Evolutionary conservation across 2,113 vertebrate genomes (phyloP).

Genomic region (Colinus virginianus): DNA sequence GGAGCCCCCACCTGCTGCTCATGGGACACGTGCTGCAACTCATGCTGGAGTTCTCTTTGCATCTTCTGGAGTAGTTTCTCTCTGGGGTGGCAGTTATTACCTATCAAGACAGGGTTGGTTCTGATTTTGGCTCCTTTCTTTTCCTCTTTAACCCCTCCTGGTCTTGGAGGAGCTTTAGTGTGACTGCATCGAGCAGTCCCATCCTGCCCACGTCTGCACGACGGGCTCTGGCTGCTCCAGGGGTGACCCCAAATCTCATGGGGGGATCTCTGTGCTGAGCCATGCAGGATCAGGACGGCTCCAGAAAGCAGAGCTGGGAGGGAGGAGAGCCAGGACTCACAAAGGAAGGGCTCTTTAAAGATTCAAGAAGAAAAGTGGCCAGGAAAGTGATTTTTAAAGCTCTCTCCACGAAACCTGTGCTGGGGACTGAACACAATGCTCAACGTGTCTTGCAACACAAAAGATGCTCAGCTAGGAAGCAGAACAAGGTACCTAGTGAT

Average conservation of each 20-base stretch:
- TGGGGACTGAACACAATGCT: background rate
- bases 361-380: background rate
- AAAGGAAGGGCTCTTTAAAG: slow-evolving; percentile 6
- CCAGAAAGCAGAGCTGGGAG: background rate
- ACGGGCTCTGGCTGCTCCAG: background rate
- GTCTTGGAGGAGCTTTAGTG: background rate
- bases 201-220: background rate
- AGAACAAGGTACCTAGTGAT: slow-evolving; percentile 50
- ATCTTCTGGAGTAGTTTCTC: background rate
- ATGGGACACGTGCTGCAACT: rapidly evolving
- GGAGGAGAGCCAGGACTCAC: background rate
- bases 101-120: background rate
- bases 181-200: background rate
- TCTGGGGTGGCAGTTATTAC: background rate
- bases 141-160: background rate
- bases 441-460: background rate
- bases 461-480: slow-evolving; percentile 48
- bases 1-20: background rate
- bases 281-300: background rate
- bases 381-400: slow-evolving; percentile 33
- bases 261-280: background rate
- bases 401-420: background rate
- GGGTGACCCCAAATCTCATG: background rate
- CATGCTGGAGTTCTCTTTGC: background rate
- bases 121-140: background rate